phyloP scores from a whole-genome alignment of 2,888 invertebrate species.

The Phengaris arion region DNA sequence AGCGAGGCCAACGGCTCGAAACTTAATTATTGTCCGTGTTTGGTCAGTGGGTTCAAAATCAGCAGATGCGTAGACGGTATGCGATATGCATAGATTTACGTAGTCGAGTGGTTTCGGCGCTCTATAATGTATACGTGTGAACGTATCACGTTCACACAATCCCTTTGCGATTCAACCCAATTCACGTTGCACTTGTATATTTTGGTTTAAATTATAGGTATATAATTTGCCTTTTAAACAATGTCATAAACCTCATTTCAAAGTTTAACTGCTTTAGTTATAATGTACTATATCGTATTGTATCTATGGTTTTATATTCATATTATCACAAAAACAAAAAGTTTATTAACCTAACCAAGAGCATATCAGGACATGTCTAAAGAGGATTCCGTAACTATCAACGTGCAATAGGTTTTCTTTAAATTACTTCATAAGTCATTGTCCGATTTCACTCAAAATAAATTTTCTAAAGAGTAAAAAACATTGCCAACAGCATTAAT shows the following conservation, averaged over 20 bases:
- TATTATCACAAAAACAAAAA: no score
- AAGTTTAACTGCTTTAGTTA: background rate
- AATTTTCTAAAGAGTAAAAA: no score
- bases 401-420: no score
- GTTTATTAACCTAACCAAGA: no score
- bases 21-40: background rate
- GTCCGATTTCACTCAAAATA: no score
- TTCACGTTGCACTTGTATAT: constrained; percentile 31
- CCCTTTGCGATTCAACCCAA: constrained; percentile 31
- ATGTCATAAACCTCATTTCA: background rate
- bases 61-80: constrained; percentile 10
- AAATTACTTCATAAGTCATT: no score
- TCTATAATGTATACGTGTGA: constrained; percentile 29
- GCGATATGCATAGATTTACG: constrained; percentile 12
- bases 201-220: background rate
- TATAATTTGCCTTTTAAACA: background rate
- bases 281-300: background rate
- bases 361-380: no score
- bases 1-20: background rate
- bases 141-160: constrained; percentile 27
- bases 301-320: background rate
- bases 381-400: no score
- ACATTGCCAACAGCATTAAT: no score
- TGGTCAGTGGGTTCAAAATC: background rate
- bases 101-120: constrained; percentile 11